Evolutionary conservation across 2,113 vertebrate genomes (phyloP).

Genomic region (Neogobius melanostomus): DNA sequence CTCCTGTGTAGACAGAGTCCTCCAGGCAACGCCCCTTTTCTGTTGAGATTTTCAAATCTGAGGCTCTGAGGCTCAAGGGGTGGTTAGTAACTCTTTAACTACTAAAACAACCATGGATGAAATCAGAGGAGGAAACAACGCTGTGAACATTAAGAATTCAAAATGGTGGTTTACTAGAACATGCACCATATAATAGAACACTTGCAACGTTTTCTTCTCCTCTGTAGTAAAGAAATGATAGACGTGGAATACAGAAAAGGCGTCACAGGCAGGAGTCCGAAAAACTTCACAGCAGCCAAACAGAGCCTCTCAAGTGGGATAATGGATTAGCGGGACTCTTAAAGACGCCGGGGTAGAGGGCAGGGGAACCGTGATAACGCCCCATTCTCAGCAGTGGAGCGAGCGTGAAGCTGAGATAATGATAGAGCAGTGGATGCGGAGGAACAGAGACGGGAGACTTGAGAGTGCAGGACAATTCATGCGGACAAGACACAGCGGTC

Average conservation of each 20-base stretch:
- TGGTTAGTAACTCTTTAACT: too few species aligned
- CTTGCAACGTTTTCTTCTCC: slow-evolving; percentile 43
- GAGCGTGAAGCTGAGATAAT: slow-evolving; percentile 56
- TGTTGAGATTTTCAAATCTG: too few species aligned
- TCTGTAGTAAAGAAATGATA: slow-evolving; percentile 27
- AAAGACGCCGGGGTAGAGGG: slow-evolving; percentile 29
- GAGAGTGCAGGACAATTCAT: slow-evolving; percentile 31
- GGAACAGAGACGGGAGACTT: slow-evolving; percentile 17
- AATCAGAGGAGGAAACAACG: too few species aligned
- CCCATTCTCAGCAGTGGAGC: slow-evolving; percentile 54
- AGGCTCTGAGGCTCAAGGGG: too few species aligned
- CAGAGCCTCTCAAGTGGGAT: slow-evolving; percentile 54
- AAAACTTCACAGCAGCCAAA: slow-evolving; percentile 55
- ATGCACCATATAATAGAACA: slow-evolving; percentile 36
- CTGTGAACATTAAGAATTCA: too few species aligned
- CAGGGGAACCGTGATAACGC: slow-evolving; percentile 50
- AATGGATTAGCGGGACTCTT: slow-evolving; percentile 57
- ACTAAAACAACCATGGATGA: too few species aligned
- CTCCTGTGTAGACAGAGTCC: too few species aligned
- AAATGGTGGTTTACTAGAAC: too few species aligned
- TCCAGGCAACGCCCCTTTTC: too few species aligned
- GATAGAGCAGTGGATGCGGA: slow-evolving; percentile 41
- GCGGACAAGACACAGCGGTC: slow-evolving; percentile 43
- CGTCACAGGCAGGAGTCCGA: slow-evolving; percentile 31
- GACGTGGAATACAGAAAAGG: slow-evolving; percentile 22